These are phyloP conservation scores for Marasmarcha lunaedactyla DNA, from an alignment of 2,888 invertebrate genomes.

Conservation along the genomic window DNA sequence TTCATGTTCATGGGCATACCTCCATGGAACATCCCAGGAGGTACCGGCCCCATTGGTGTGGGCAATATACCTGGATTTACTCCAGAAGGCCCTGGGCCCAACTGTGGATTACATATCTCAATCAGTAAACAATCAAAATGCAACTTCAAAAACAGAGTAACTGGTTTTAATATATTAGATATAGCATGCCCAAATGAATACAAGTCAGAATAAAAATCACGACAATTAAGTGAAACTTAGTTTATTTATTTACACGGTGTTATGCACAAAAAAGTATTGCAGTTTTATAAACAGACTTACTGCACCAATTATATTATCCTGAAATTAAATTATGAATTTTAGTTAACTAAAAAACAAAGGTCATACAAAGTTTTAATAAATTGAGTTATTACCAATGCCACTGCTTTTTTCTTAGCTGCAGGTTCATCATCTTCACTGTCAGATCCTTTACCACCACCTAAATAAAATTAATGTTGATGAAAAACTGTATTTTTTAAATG, in stretches of 20 bases:
- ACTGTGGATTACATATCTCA: slow-evolving; percentile 21
- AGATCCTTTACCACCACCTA: slow-evolving; percentile 77
- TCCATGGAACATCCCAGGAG: slow-evolving; percentile 75
- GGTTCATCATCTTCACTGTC: slow-evolving; percentile 90
- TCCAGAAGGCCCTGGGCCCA: slow-evolving; percentile 71
- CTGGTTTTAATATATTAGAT: not conserved
- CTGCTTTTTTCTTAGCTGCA: slow-evolving; percentile 78
- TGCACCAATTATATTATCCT: slow-evolving; percentile 8
- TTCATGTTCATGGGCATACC: slow-evolving; percentile 74
- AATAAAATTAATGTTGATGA: slow-evolving; percentile 19
- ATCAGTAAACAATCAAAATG: slow-evolving; percentile 4
- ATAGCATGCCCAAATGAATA: not conserved
- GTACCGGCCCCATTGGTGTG: slow-evolving; percentile 73
- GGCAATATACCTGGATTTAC: slow-evolving; percentile 72
- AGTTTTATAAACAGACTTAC: slow-evolving; percentile 8
- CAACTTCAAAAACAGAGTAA: too few relatives aligned
- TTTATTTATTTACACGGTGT: too few relatives aligned
- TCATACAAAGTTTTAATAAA: not conserved
- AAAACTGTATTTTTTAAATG: not conserved
- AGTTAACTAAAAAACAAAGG: not conserved
- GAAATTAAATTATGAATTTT: slow-evolving; percentile 6
- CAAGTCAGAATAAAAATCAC: too few relatives aligned
- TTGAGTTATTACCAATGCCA: slow-evolving; percentile 55
- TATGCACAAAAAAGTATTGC: too few relatives aligned
- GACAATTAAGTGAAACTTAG: not conserved